Percentiles rank a stretch among this genome's conserved stretches.
Conservation (phyloP, 2,888 invertebrate genomes). For the Argyresthia albistria region DNA sequence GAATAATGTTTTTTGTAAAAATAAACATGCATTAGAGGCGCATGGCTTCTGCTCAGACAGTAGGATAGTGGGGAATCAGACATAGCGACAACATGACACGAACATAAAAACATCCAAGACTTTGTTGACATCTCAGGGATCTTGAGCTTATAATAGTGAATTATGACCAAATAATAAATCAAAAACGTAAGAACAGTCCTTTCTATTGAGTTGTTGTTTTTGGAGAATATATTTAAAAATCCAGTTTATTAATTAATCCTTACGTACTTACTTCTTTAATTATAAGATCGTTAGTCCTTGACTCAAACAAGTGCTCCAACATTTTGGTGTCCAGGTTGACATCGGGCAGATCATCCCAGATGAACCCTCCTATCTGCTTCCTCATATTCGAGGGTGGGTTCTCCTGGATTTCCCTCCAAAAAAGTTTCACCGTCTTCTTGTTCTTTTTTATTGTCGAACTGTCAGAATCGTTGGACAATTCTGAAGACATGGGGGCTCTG, state of each 20-base stretch:
- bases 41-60: too few relatives aligned
- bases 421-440: slow-evolving; percentile 97
- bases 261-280: slow-evolving; percentile 75
- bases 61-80: too few relatives aligned
- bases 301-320: slow-evolving; percentile 97
- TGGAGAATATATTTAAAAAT: not conserved
- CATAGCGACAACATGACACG: too few relatives aligned
- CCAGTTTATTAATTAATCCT: not conserved
- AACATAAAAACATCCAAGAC: too few relatives aligned
- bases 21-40: too few relatives aligned
- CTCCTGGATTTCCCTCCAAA: slow-evolving; percentile 96
- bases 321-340: slow-evolving; percentile 92
- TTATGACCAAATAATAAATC: too few relatives aligned
- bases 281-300: slow-evolving; percentile 94
- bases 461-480: slow-evolving; percentile 51
- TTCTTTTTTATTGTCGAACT: slow-evolving; percentile 80
- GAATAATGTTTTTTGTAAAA: not conserved
- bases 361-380: slow-evolving; percentile 78
- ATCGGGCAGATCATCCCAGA: slow-evolving; percentile 93
- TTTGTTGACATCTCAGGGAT: too few relatives aligned
- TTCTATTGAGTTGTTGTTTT: not conserved
- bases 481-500: slow-evolving; percentile 39
- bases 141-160: too few relatives aligned
- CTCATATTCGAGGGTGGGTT: slow-evolving; percentile 70
- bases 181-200: too few relatives aligned